Evolutionary conservation across 92 coral and sea anemone species (phyloP), one percentile per base, ranked within the genome.

Genomic region (Isaurus tuberculatus): DNA sequence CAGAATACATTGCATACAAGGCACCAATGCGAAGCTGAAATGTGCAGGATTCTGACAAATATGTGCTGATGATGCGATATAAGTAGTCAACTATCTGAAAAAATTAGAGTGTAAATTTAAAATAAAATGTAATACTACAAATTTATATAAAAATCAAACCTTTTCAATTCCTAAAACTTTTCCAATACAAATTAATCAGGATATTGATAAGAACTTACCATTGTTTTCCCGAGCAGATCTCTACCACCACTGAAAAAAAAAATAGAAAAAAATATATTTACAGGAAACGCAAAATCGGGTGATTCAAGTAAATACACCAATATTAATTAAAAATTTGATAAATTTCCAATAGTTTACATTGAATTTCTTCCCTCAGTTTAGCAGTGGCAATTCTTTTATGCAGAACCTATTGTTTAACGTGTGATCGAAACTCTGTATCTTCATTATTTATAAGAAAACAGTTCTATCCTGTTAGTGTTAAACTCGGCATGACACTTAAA

Each of bases 11-110:
- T 1, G 96, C 91, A 55, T 96, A 96, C 9, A 96, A 58, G 40
- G 98, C 98, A 83, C 98, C 98, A 70, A 92, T 92, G 40, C 97
- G 98, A 34, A 90, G 92, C 70, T 91, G 95, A 49, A 96, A 90
- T 16, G 98, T 89, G 66, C 96, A 92, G 14, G 96, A 88, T 70
- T 95, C 85, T 5, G 97, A 86, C 81, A 95, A 69, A 86, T 95
- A 95, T 10, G 95, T 90, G 55, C 94, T 87, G 78, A 95, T 85
- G 26, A 94, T 92, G 51, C 96, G 92, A 63, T 87, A 95, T 37
- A 95, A 83, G 63, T 88, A 90, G 67, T 95, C 98, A 27, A 92
- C 94, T 84, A 94, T 84, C 98, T 95, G 91, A 58, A 87, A 79
- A 60, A 27, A 65, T 29, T 8, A 48, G 28, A 70, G 67, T 28